phyloP scores from a whole-genome alignment of 1,140 invertebrate species.

The Drosophila leontia region DNA sequence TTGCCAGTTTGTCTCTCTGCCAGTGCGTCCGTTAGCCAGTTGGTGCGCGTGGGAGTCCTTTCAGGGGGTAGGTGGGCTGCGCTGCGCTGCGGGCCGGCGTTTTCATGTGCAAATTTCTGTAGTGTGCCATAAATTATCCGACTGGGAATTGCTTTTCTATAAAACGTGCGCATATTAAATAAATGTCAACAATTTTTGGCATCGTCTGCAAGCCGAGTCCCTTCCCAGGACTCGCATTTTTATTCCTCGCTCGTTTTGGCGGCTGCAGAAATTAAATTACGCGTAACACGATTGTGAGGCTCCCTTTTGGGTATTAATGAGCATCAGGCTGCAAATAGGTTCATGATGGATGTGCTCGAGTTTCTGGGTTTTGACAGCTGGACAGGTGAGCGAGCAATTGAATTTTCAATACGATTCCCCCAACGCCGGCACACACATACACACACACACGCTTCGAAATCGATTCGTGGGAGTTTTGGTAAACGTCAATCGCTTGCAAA shows the following conservation, averaged over 20 bases:
- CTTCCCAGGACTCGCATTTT: slow-evolving; percentile 36
- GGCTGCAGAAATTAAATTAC: slow-evolving; percentile 77
- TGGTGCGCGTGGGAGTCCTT: slow-evolving; percentile 13
- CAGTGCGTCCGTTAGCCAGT: slow-evolving; percentile 1
- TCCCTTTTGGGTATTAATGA: slow-evolving; percentile 78
- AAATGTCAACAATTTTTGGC: slow-evolving; percentile 80
- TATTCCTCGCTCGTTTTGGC: slow-evolving; percentile 46
- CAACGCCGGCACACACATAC: neutral
- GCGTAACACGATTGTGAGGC: slow-evolving; percentile 78
- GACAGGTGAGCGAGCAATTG: slow-evolving; percentile 59
- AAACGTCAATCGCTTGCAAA: slow-evolving; percentile 37
- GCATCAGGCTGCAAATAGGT: slow-evolving; percentile 65
- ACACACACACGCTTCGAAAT: slow-evolving; percentile 1
- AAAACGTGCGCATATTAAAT: slow-evolving; percentile 84
- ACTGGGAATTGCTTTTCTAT: slow-evolving; percentile 83
- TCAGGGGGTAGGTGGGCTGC: neutral
- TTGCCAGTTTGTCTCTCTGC: slow-evolving; percentile 8
- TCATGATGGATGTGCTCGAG: slow-evolving; percentile 65
- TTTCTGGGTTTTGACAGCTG: slow-evolving; percentile 50
- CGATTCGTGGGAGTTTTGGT: slow-evolving; percentile 27
- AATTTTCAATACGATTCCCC: slow-evolving; percentile 31
- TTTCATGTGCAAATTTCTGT: slow-evolving; percentile 83
- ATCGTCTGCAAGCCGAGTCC: slow-evolving; percentile 49
- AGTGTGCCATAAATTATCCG: slow-evolving; percentile 82
- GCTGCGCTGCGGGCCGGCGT: slow-evolving; percentile 24